Evolutionary conservation across 2,113 vertebrate species (phyloP), one percentile per base, ranked within the genome.

Genomic region (Dunckerocampus dactyliophorus): DNA sequence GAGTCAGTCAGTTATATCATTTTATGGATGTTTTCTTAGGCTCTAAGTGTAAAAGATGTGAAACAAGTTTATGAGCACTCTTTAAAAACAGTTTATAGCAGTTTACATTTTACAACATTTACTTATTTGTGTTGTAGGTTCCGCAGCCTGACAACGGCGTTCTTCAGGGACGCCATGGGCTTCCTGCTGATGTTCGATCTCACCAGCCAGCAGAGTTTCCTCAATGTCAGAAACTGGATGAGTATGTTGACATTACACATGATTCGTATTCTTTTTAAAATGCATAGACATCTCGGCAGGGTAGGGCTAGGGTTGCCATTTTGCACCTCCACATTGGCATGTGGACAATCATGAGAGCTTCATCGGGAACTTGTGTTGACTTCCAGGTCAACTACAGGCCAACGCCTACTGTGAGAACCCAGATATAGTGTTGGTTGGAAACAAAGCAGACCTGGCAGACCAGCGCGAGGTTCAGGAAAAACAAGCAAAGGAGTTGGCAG

Each of bases 161-260:
- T 98, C 79, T 98, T 98, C 91, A 89, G 95, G 86, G 95, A 98
- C 2, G 94, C 95, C n/a, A 97, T 97, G 95, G 95, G 95, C 9
- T 98, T 98, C 85, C 81, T 97, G 61, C 85, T 98, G 43, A 95
- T 97, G 95, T 98, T 98, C 56, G 95, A 97, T 67, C 94, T 98
- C 79, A 97, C 94, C 76, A 97, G 93, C 84, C 95, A 97, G 66
- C 94, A 97, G 91, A 98, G 95, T 80, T 98, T 97, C 85, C 89
- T 98, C 65, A 98, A 97, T 59, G 94, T 98, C 88, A 91, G 95
- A 43, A 97, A 94, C 82, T 98, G 95, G 95, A 98, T 98, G 95
- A 97, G 95, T 98, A 90, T 82, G 95, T 82, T 50, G 5, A 19
- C 1, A 3, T 42, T 4, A 31, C 11, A 8, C 37, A 39, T 9